Base-by-base conservation (phyloP, 1,140 invertebrate species). In the Atta texana region DNA sequence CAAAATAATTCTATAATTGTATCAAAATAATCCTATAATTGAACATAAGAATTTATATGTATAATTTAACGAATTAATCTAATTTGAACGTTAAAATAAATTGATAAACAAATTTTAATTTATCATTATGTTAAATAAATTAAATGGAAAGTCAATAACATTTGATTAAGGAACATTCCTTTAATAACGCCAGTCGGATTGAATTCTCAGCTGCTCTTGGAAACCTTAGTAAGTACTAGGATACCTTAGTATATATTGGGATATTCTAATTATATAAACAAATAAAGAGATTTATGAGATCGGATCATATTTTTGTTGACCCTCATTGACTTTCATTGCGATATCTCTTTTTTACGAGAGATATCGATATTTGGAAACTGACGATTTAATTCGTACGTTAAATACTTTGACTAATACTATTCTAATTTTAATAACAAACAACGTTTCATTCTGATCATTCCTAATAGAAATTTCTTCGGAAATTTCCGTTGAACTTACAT, bases 161-260 rank as follows among this genome's bases (percentile, higher is more conserved):
- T 66, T 39, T 34, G 31, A 66, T 39, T 21, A 21, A 64, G 18
- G 3, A 28, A 28, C 18, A 16, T 78, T 31, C 2, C 14, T 14
- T 31, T 51, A 49, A 64, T 21, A 51, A 21, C 0, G 10, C 1
- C 57, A 44, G 5, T 18, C 5, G 10, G 10, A 3, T 49, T 28
- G 14, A 51, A 10, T 77, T 63, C 21, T 34, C 3, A 64, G 18
- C 16, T 64, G 6, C 4, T 77, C 3, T 68, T 39, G 14, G 31
- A 55, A 80, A 68, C 18, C 49, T 57, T 69, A 31, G 28, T 31
- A 69, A 78, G 59, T 76, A 44, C 0, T 51, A 16, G 49, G 49
- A 44, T 44, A 10, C 8, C 8, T 44, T 44, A 10, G 39, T 44
- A 7, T 55, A 53, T 18, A 55, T 0, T 74, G 16, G 28, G 16